Conservation (phyloP, 1,140 invertebrate genomes). For the Nymphalis io region DNA sequence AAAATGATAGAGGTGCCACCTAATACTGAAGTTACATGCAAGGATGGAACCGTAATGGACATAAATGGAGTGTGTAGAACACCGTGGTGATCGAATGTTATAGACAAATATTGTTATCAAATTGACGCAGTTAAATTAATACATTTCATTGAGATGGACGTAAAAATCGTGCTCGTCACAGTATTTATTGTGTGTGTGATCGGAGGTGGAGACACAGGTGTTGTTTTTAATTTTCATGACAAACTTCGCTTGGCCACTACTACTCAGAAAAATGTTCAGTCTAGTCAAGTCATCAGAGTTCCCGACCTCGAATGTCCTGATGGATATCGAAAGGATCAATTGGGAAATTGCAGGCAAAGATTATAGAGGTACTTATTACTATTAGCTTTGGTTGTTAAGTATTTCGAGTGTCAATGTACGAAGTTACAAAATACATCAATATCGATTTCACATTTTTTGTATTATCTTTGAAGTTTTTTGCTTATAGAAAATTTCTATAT, state of each 20-base stretch:
- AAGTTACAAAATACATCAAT: neutral
- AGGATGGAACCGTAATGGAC: constrained; percentile 51
- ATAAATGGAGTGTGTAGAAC: constrained; percentile 62
- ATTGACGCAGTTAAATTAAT: constrained; percentile 56
- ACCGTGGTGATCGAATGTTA: constrained; percentile 51
- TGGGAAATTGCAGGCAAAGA: constrained; percentile 51
- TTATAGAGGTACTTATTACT: constrained; percentile 49
- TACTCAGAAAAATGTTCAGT: constrained; percentile 44
- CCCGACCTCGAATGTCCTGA: constrained; percentile 58
- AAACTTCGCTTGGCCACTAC: constrained; percentile 59
- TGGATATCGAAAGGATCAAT: constrained; percentile 54
- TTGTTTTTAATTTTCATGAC: constrained; percentile 66
- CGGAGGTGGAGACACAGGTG: constrained; percentile 39
- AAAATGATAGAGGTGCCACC: constrained; percentile 67
- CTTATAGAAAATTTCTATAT: too few species aligned
- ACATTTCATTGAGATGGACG: constrained; percentile 68
- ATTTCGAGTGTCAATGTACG: too few species aligned
- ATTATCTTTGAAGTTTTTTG: neutral
- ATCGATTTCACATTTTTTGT: neutral
- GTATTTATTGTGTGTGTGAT: constrained; percentile 44
- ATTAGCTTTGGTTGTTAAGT: neutral
- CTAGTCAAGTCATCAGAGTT: constrained; percentile 62
- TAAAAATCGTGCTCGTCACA: constrained; percentile 61
- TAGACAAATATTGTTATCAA: constrained; percentile 34
- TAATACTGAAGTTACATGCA: constrained; percentile 48